Conservation (phyloP, 2,797 vertebrate genomes). For the Rhinichthys osculus region DNA sequence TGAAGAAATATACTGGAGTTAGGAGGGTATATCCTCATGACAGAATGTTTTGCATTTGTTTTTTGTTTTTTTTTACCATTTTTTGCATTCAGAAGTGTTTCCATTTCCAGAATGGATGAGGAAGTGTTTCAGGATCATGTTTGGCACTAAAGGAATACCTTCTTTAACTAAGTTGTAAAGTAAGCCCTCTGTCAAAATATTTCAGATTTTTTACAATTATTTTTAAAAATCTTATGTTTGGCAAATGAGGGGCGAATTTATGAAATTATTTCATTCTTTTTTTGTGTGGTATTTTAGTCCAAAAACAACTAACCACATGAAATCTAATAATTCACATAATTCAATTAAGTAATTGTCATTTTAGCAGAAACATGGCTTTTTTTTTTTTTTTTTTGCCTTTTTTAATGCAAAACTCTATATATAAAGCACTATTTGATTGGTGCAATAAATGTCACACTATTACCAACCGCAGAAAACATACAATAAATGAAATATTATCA, state of each 20-base stretch:
- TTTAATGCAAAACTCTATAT: not conserved
- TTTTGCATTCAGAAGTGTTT: constrained; percentile 15
- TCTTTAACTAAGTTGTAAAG: not conserved
- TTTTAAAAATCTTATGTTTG: not conserved
- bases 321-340: not conserved
- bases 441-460: not conserved
- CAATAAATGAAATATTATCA: not conserved
- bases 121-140: not conserved
- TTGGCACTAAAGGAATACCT: not conserved
- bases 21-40: not conserved
- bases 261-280: not conserved
- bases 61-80: not conserved
- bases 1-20: not conserved
- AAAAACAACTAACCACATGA: not conserved
- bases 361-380: not conserved
- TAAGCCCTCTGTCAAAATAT: not conserved
- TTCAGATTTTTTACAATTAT: not conserved
- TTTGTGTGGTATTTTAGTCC: not conserved
- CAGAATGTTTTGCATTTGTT: constrained; percentile 7
- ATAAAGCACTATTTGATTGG: not conserved
- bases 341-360: not conserved
- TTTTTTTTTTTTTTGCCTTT: not conserved
- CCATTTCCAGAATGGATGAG: not conserved
- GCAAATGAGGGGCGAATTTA: not conserved
- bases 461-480: not conserved